These are phyloP conservation scores for Macrophya alboannulata DNA, from an alignment of 2,888 invertebrate species.

Conservation along the genomic window DNA sequence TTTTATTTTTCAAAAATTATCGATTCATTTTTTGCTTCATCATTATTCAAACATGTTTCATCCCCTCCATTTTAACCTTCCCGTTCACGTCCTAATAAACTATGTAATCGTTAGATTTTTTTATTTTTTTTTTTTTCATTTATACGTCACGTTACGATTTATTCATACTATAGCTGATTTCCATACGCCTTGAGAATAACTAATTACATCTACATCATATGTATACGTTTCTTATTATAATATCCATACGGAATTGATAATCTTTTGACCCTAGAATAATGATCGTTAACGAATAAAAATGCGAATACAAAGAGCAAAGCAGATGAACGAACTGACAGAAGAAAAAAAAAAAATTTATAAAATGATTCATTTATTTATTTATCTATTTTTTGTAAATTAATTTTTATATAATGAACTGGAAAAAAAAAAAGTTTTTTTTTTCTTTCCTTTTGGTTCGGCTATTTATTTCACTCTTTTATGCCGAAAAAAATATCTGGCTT, in stretches of 20 bases:
- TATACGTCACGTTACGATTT: neutral
- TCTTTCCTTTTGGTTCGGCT: neutral
- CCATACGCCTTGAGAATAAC: slow-evolving; percentile 4
- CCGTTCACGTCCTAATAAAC: neutral
- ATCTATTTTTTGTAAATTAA: neutral
- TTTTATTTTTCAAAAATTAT: neutral
- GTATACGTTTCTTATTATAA: neutral
- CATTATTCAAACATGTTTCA: neutral
- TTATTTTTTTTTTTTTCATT: neutral
- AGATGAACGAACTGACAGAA: neutral
- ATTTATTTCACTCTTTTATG: neutral
- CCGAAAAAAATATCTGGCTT: neutral
- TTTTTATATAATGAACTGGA: too few species aligned
- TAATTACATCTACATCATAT: neutral
- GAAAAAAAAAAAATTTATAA: neutral
- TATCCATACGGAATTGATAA: neutral
- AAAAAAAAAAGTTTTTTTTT: neutral
- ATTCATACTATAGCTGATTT: neutral
- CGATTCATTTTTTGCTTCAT: neutral
- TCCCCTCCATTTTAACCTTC: too few species aligned
- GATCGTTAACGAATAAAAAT: too few species aligned
- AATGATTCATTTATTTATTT: neutral
- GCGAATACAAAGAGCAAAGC: neutral
- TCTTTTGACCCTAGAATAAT: neutral
- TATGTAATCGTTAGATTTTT: neutral